Base-by-base conservation (phyloP, 2,888 invertebrate species). In the Amiota minor region DNA sequence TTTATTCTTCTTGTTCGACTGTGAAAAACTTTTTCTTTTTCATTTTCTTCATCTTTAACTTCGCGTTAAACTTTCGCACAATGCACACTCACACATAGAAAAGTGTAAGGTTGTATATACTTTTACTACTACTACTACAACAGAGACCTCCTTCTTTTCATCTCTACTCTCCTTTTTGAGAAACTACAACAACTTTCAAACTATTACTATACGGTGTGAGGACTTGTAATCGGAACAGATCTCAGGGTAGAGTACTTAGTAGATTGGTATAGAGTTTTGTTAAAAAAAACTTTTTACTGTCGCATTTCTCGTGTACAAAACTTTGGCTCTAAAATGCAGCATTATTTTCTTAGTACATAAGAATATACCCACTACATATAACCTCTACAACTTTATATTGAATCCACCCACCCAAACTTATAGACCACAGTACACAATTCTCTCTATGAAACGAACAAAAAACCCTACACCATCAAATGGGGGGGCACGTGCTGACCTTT, bases 201-300 rank as follows among this genome's bases (percentile, higher is more conserved):
- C 62, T 35, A 12, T 62, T 62, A 35, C 62, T n/a, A 62, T 35
- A 35, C 35, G 6, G 35, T 35, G 18, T 20, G 59, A 59, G 12
- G 18, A 59, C 20, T 59, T 53, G 18, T 18, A 18, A 20, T 59
- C 20, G 55, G 14, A 23, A 12, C 71, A 16, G 55, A 16, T 59
- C 59, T 59, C 18, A 35, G 35, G 6, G 35, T 6, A 35, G 35
- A 35, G 59, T 2, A 59, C 12, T 12, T 0, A 59, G 10, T n/a
- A 9, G 11, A 68, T 56, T 14, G 71, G 45, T 59, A 45, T 18
- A 35, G 50, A 49, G 50, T 46, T 14, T 53, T 64, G 59, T 68
- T n/a, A n/a, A 14, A 53, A 81, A 84, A 80, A 68, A 81, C 75
- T 83, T 83, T 84, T 84, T 84, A 83, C 83, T 83, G 83, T 83